phyloP scores from a whole-genome alignment of 2,113 vertebrate species.

The Thymallus thymallus region DNA sequence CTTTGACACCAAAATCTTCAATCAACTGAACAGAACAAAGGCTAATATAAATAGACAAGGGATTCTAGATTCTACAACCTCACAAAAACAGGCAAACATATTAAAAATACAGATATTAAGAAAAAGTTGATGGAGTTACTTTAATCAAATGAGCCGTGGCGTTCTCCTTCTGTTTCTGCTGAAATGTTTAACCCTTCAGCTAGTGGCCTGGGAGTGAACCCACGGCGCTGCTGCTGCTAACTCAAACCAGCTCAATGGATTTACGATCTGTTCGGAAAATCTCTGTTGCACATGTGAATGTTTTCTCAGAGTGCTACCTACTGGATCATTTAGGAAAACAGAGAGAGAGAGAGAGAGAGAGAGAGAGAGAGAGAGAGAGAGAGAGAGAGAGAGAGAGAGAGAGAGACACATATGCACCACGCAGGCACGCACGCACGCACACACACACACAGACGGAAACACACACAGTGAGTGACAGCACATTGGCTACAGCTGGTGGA shows the following conservation, averaged over 20 bases:
- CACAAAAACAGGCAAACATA: not conserved
- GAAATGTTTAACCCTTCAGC: constrained; percentile 57
- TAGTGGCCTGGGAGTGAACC: constrained; percentile 17
- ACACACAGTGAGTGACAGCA: constrained; percentile 5
- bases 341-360: constrained; percentile 1
- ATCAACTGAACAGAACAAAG: not conserved
- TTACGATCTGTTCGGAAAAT: constrained; percentile 48
- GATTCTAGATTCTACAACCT: not conserved
- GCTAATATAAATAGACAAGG: not conserved
- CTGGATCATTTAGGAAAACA: constrained; percentile 12
- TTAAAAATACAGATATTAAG: constrained; percentile 22
- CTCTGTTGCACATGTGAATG: constrained; percentile 21
- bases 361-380: too few relatives aligned
- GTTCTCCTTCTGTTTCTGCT: constrained; percentile 45
- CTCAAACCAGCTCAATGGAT: constrained; percentile 52
- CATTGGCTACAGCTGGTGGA: constrained; percentile 31
- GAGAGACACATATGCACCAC: too few relatives aligned
- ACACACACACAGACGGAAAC: constrained; percentile 23
- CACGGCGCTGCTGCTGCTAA: constrained; percentile 20
- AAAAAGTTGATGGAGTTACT: constrained; percentile 49
- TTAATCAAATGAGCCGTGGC: constrained; percentile 63
- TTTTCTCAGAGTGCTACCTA: constrained; percentile 33
- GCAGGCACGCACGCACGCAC: not conserved
- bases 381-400: not conserved
- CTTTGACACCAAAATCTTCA: constrained; percentile 51